These are phyloP conservation scores for Sciaenops ocellatus DNA, from an alignment of 2,797 vertebrate species.

Conservation along the genomic window DNA sequence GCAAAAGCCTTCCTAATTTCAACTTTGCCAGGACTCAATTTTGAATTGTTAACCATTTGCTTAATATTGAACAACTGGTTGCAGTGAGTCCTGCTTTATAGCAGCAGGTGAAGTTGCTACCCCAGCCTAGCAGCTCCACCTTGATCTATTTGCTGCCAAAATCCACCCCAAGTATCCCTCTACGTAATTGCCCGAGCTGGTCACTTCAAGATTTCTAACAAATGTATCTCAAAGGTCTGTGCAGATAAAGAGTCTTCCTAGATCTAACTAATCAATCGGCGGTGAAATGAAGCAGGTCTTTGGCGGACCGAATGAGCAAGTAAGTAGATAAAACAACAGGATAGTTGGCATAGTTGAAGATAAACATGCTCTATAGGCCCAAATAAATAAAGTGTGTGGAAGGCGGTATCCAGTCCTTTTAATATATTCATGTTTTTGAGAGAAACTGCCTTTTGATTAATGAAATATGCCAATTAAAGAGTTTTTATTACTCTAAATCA, in stretches of 20 bases:
- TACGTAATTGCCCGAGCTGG: background rate
- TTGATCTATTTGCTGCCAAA: slow-evolving; percentile 1
- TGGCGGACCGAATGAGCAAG: background rate
- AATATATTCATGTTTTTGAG: no score
- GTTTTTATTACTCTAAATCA: background rate
- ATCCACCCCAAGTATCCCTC: background rate
- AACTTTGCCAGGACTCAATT: no score
- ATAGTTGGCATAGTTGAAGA: background rate
- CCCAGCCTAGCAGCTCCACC: background rate
- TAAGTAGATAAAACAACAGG: background rate
- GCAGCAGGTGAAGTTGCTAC: slow-evolving; percentile 6
- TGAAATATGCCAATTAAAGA: background rate
- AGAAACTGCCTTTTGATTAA: background rate
- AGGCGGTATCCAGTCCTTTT: background rate
- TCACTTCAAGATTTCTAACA: background rate
- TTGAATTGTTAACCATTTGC: no score
- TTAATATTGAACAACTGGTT: background rate
- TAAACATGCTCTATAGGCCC: background rate
- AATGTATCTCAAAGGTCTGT: background rate
- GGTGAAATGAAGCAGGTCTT: background rate
- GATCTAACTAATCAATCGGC: slow-evolving; percentile 5
- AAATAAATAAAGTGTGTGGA: background rate
- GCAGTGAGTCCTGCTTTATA: background rate
- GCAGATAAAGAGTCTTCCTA: background rate
- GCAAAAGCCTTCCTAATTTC: no score